Evolutionary conservation across 64 coral and sea anemone genomes (phyloP).

Genomic region (Porites australiensis): DNA sequence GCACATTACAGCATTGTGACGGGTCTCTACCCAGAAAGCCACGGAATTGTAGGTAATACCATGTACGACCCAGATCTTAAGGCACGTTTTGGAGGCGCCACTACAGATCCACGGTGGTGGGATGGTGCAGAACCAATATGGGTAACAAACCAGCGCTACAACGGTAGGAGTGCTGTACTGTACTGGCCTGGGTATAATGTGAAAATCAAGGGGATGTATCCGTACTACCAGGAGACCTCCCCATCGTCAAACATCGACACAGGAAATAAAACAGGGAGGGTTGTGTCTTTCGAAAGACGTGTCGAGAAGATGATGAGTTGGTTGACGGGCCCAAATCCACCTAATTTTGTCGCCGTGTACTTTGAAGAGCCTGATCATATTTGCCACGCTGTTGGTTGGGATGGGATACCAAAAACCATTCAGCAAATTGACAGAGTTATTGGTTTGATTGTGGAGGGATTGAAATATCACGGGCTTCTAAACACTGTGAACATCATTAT

Average conservation of each 20-base stretch:
- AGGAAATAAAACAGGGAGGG: constrained; percentile 52
- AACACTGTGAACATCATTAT: constrained; percentile 83
- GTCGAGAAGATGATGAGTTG: constrained; percentile 69
- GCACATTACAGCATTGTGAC: constrained; percentile 89
- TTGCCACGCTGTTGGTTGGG: constrained; percentile 61
- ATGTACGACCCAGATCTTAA: constrained; percentile 89
- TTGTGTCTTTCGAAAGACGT: constrained; percentile 59
- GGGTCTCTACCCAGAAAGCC: constrained; percentile 85
- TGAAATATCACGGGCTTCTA: constrained; percentile 38
- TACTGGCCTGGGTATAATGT: constrained; percentile 94
- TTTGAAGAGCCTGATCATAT: constrained; percentile 84
- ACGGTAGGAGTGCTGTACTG: constrained; percentile 76
- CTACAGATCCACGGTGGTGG: constrained; percentile 88
- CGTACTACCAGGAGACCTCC: constrained; percentile 26
- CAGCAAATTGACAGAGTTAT: constrained; percentile 52
- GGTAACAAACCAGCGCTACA: constrained; percentile 88
- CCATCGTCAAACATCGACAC: constrained; percentile 71
- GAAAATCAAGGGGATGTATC: constrained; percentile 61
- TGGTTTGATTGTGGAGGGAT: constrained; percentile 61
- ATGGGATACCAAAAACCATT: constrained; percentile 53
- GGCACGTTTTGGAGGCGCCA: constrained; percentile 70
- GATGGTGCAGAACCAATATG: constrained; percentile 81
- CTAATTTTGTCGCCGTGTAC: constrained; percentile 88
- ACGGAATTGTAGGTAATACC: constrained; percentile 82
- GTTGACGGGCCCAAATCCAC: constrained; percentile 68